phyloP scores from a whole-genome alignment of 2,888 invertebrate genomes.

The Adelphocoris suturalis region DNA sequence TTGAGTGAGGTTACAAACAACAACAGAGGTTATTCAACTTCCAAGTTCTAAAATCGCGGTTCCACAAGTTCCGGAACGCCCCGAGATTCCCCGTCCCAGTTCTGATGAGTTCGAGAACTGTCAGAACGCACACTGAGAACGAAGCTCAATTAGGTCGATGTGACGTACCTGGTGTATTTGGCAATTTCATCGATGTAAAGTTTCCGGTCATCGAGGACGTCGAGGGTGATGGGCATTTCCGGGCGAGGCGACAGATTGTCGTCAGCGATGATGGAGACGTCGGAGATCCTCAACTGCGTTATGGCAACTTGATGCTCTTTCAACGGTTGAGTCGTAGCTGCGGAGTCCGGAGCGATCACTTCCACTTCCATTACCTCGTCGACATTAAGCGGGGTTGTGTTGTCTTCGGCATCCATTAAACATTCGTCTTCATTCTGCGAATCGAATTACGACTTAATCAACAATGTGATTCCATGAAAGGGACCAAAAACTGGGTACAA shows the following conservation, averaged over 20 bases:
- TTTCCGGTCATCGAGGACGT: conserved; percentile 70
- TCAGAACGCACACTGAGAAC: too few relatives aligned
- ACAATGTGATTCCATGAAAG: neutral
- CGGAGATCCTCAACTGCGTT: conserved; percentile 55
- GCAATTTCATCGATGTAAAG: conserved; percentile 77
- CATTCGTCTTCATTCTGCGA: conserved; percentile 66
- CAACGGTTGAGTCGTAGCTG: conserved; percentile 40
- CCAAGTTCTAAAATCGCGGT: too few relatives aligned
- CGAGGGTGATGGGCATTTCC: conserved; percentile 54
- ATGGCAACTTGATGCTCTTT: neutral
- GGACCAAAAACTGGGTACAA: neutral
- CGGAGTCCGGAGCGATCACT: neutral
- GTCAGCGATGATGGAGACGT: conserved; percentile 70
- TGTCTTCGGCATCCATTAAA: conserved; percentile 72
- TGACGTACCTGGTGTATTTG: conserved; percentile 77
- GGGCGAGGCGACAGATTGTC: conserved; percentile 66
- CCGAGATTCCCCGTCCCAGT: too few relatives aligned
- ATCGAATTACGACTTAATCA: neutral
- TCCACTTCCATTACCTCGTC: conserved; percentile 72
- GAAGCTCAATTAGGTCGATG: too few relatives aligned
- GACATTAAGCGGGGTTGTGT: conserved; percentile 42
- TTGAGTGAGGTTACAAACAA: too few relatives aligned
- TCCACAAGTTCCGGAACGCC: too few relatives aligned
- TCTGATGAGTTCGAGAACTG: too few relatives aligned
- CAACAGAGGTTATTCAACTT: too few relatives aligned